Evolutionary conservation across 2,888 invertebrate genomes (phyloP).

Genomic region (Embidobia sp.): DNA sequence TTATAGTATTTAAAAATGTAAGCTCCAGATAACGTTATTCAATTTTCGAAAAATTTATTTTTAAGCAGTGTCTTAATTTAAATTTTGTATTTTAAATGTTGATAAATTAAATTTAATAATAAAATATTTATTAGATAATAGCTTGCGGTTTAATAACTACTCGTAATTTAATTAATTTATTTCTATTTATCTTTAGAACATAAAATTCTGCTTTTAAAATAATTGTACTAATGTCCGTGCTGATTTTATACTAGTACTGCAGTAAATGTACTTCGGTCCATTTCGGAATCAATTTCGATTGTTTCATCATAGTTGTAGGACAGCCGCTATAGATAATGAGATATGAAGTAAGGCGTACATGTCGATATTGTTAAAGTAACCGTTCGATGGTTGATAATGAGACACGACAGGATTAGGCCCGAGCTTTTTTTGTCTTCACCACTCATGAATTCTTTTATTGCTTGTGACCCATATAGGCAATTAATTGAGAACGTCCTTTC

Average conservation of each 20-base stretch:
- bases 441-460: conserved; percentile 56
- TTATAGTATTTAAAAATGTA: no score
- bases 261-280: conserved; percentile 4
- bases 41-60: no score
- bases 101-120: no score
- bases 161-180: no score
- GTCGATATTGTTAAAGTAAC: conserved; percentile 53
- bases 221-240: no score
- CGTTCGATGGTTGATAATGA: conserved; percentile 50
- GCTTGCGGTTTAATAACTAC: no score
- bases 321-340: conserved; percentile 37
- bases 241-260: conserved; percentile 1
- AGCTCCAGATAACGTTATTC: no score
- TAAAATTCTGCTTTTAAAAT: no score
- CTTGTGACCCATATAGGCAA: conserved; percentile 63
- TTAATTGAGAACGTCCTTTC: conserved; percentile 64
- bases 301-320: conserved; percentile 30
- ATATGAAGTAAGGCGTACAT: conserved; percentile 38
- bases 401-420: conserved; percentile 53
- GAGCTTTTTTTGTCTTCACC: conserved; percentile 51
- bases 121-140: no score
- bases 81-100: no score
- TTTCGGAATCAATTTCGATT: conserved; percentile 24
- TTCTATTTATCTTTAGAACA: no score
- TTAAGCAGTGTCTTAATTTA: no score